phyloP scores from a whole-genome alignment of 2,888 invertebrate species.

The Macrophya alboannulata region DNA sequence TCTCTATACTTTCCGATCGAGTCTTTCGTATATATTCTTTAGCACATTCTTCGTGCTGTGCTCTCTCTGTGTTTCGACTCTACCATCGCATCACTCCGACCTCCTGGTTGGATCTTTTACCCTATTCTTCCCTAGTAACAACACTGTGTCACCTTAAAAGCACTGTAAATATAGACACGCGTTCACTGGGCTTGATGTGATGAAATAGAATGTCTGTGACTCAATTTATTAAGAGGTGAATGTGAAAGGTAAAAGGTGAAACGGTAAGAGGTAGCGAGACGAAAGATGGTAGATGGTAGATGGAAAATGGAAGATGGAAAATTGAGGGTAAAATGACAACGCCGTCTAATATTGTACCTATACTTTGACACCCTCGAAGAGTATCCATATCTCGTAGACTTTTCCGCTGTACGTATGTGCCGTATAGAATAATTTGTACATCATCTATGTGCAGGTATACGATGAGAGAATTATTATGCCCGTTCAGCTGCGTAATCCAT shows the following conservation, averaged over 20 bases:
- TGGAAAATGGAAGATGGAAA: slow-evolving; percentile 27
- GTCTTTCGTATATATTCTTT: background rate
- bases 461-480: background rate
- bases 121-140: slow-evolving; percentile 25
- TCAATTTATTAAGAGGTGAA: slow-evolving; percentile 48
- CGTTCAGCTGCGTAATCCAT: background rate
- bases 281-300: background rate
- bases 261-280: background rate
- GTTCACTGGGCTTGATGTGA: slow-evolving; percentile 44
- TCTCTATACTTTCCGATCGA: background rate
- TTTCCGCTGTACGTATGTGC: background rate
- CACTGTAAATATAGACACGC: slow-evolving; percentile 38
- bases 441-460: background rate
- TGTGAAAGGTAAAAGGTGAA: slow-evolving; percentile 20
- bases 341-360: background rate
- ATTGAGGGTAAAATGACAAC: slow-evolving; percentile 18
- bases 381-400: background rate
- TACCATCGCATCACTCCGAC: background rate
- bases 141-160: slow-evolving; percentile 42
- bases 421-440: background rate
- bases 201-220: slow-evolving; percentile 51
- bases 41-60: background rate
- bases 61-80: background rate
- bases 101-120: background rate
- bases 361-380: slow-evolving; percentile 1